Conservation (phyloP, 2,113 vertebrate species). For the Cebidichthys violaceus region DNA sequence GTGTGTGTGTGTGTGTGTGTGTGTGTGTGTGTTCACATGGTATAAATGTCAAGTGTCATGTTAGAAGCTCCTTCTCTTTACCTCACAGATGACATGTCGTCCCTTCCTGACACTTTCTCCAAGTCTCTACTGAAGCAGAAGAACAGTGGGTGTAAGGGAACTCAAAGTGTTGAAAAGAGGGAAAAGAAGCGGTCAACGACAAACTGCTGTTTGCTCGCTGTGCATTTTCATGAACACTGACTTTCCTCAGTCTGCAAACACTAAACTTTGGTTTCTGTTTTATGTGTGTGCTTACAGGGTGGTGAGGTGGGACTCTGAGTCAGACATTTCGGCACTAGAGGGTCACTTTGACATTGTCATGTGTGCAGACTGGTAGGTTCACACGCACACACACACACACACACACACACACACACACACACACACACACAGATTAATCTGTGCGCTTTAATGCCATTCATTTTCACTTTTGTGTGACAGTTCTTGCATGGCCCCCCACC, state of each 20-base stretch:
- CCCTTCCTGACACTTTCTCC: conserved; percentile 51
- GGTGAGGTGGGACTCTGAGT: conserved; percentile 98
- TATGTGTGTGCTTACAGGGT: conserved; percentile 82
- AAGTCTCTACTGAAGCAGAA: conserved; percentile 63
- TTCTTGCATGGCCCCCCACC: conserved; percentile 92
- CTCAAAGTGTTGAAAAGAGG: conserved; percentile 10
- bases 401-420: conserved; percentile 55
- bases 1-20: neutral
- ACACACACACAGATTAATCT: conserved; percentile 70
- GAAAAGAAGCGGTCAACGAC: conserved; percentile 8
- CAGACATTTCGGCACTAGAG: conserved; percentile 94
- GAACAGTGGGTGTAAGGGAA: conserved; percentile 62
- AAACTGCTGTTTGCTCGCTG: conserved; percentile 22
- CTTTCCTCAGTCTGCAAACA: conserved; percentile 17
- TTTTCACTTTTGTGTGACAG: conserved; percentile 92
- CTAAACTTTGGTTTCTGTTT: conserved; percentile 28
- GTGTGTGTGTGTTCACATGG: conserved; percentile 49
- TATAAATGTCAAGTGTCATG: conserved; percentile 79
- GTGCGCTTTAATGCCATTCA: conserved; percentile 86
- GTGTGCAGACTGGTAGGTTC: conserved; percentile 98
- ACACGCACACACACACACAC: conserved; percentile 44
- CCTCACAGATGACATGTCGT: conserved; percentile 66
- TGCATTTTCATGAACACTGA: neutral
- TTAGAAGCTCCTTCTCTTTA: conserved; percentile 62
- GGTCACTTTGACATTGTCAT: conserved; percentile 98